These are phyloP conservation scores for Aurelia aurita complex sp. Pacific DNA, from an alignment of 30 jellyfish, hydroid and myxozoan genomes.

Conservation along the genomic window DNA sequence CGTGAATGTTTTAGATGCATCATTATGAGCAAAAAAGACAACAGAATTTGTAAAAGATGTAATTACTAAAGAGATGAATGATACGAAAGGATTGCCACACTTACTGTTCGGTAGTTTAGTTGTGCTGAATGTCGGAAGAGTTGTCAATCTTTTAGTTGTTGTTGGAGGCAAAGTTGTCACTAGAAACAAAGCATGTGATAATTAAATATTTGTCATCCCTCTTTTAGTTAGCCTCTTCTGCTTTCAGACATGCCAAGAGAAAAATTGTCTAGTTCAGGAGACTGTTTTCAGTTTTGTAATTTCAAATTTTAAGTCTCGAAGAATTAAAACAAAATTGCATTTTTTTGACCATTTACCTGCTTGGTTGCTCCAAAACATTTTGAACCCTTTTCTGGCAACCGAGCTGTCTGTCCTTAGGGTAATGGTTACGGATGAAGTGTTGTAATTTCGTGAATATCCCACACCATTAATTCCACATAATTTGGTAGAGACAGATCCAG, in stretches of 20 bases:
- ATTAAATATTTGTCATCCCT: too few species aligned
- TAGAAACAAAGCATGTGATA: not conserved
- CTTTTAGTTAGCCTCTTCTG: too few species aligned
- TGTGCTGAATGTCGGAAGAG: not conserved
- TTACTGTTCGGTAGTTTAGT: slow-evolving; percentile 22
- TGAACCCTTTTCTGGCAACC: slow-evolving; percentile 20
- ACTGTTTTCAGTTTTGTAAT: too few species aligned
- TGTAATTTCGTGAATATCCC: not conserved
- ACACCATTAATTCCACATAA: slow-evolving; percentile 24
- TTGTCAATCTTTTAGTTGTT: not conserved
- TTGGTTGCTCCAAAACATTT: not conserved
- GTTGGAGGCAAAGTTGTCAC: slow-evolving; percentile 24
- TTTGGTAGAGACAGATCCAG: not conserved
- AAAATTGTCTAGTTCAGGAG: too few species aligned
- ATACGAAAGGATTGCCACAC: too few species aligned
- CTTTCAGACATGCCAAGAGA: too few species aligned
- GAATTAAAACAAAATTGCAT: too few species aligned
- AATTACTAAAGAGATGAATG: too few species aligned
- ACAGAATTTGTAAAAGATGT: too few species aligned
- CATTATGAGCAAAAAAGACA: too few species aligned
- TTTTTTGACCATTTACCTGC: not conserved
- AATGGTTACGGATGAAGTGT: slow-evolving; percentile 1
- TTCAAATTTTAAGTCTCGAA: too few species aligned
- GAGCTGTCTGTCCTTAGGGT: slow-evolving; percentile 22
- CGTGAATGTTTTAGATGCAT: too few species aligned